These are phyloP conservation scores for Psittacus erithacus DNA, from an alignment of 2,113 vertebrate genomes.

Conservation along the genomic window DNA sequence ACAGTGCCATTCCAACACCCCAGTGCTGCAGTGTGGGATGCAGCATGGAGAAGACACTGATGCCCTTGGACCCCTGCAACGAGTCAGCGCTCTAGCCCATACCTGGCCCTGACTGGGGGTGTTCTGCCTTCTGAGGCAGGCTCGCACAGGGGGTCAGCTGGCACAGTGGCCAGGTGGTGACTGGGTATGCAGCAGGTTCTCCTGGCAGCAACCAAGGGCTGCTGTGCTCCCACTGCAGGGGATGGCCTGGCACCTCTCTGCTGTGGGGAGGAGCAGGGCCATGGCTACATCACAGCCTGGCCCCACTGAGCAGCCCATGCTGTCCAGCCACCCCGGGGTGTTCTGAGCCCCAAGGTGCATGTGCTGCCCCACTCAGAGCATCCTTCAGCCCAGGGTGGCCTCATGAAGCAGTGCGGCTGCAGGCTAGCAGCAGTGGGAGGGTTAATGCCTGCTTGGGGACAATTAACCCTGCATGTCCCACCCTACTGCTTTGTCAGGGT, in stretches of 20 bases:
- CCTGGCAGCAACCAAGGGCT: neutral
- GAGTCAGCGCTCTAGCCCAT: neutral
- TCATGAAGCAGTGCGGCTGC: neutral
- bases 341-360: neutral
- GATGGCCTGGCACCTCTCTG: neutral
- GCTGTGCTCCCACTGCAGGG: neutral
- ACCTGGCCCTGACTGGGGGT: neutral
- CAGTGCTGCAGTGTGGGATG: neutral
- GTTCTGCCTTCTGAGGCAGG: neutral
- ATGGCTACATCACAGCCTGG: neutral
- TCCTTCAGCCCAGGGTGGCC: neutral
- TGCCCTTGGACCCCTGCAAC: neutral
- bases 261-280: neutral
- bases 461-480: slow-evolving; percentile 67
- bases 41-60: neutral
- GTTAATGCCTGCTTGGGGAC: neutral
- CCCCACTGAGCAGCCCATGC: neutral
- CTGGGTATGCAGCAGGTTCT: neutral
- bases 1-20: neutral
- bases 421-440: slow-evolving; percentile 20
- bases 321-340: neutral
- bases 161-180: neutral
- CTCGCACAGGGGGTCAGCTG: neutral
- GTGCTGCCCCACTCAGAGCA: neutral
- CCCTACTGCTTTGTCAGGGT: neutral